phyloP scores from a whole-genome alignment of 2,888 invertebrate species.

The Mimachlamys varia region DNA sequence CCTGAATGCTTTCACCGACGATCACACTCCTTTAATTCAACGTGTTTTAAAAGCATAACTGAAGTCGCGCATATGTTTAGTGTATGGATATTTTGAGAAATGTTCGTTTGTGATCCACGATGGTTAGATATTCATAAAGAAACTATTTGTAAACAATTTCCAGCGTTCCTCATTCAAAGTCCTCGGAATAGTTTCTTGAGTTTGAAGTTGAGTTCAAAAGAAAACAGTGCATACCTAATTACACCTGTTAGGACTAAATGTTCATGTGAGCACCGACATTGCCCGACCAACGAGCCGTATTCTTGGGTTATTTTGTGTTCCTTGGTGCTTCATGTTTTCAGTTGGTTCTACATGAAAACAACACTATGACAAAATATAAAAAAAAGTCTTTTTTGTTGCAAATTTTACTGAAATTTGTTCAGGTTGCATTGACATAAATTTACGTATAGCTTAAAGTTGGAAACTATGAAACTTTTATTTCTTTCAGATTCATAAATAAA shows the following conservation, averaged over 20 bases:
- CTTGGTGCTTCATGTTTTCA: neutral
- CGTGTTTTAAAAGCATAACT: neutral
- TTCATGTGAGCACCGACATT: neutral
- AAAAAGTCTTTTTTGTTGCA: neutral
- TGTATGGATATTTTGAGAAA: neutral
- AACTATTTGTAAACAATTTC: conserved; percentile 16
- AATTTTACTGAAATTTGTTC: neutral
- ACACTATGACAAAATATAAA: neutral
- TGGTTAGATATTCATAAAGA: neutral
- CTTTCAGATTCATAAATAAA: neutral
- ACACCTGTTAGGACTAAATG: neutral
- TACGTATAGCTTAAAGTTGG: neutral
- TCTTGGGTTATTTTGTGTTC: neutral
- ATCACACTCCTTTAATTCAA: neutral
- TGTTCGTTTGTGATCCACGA: conserved; percentile 1
- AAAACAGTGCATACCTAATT: neutral
- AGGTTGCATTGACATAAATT: neutral
- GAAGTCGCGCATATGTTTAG: neutral
- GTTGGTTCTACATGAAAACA: neutral
- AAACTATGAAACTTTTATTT: neutral
- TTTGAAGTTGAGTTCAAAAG: conserved; percentile 17
- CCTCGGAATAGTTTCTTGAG: neutral
- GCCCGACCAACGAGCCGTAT: neutral
- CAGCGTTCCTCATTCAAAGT: neutral
- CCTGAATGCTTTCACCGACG: neutral